Evolutionary conservation across 2,797 vertebrate genomes (phyloP), one percentile per base, ranked within the genome.

Genomic region (Lacerta viridis): DNA sequence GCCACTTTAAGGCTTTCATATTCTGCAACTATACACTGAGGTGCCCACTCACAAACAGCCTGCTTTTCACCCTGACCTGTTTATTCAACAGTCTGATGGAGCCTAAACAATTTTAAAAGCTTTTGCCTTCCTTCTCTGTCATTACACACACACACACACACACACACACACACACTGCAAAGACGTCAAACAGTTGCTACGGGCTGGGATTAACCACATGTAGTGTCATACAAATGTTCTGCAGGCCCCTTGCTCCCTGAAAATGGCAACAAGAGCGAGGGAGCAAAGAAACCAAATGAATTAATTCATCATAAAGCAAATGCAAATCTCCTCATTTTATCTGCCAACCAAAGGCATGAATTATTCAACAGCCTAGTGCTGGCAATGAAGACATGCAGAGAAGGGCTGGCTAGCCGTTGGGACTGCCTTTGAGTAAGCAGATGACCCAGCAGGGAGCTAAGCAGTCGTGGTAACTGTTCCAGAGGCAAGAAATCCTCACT

Each of bases 271-370:
- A 87, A 27, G 87, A 88, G 76, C 64, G 61, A 84, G 92, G 66
- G 75, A 89, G 33, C 83, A 87, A 92, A 91, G 83, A 94, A 96
- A 85, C n/a, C 17, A 87, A 95, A 96, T 95, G 94, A 94, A 95
- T 95, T 92, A 95, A 97, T 96, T 96, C 92, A 95, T 94, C 92
- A 90, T 90, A 95, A 95, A 97, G 95, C 89, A 93, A 0, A 0
- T 86, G 96, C 94, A 96, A 95, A 96, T 96, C 94, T 93, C 92
- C 94, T 92, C 77, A 94, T 94, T 96, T 96, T 94, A 96, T 97
- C 95, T 95, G 92, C 94, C 93, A 95, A 90, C 91, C 36, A 85
- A 87, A 90, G 85, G 43, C 83, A 94, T 92, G 2, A 92, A 96
- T 96, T 96, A 96, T 95, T 96, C 93, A 97, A 89, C 87, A 92